phyloP scores from a whole-genome alignment of 2,797 vertebrate species.

The Gypaetus barbatus region DNA sequence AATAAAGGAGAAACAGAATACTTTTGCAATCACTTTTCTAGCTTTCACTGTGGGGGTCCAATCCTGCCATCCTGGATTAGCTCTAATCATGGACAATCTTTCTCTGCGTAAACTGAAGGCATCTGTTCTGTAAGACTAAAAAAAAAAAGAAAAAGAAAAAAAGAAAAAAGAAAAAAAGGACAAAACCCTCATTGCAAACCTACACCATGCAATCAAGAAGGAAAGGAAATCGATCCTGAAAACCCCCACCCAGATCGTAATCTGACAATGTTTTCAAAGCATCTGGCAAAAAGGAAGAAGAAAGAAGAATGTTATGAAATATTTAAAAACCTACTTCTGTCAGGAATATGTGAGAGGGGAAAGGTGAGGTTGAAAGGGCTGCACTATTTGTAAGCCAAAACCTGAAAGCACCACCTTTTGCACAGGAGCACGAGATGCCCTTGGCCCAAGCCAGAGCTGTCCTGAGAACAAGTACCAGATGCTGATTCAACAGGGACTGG shows the following conservation, averaged over 20 bases:
- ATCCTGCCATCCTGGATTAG: conserved; percentile 54
- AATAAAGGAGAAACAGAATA: conserved; percentile 48
- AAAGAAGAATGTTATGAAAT: conserved; percentile 47
- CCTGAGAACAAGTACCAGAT: conserved; percentile 19
- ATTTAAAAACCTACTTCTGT: conserved; percentile 49
- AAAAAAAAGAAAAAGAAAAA: no score
- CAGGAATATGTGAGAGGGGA: background rate
- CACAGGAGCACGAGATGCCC: background rate
- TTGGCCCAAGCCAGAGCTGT: background rate
- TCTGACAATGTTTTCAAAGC: conserved; percentile 56
- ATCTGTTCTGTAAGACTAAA: background rate
- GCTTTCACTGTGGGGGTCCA: conserved; percentile 61
- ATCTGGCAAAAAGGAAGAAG: conserved; percentile 35
- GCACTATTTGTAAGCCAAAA: background rate
- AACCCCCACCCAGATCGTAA: conserved; percentile 18
- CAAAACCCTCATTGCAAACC: conserved; percentile 28
- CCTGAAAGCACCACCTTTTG: conserved; percentile 23
- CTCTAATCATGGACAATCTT: conserved; percentile 50
- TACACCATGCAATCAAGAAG: conserved; percentile 43
- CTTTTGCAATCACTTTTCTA: conserved; percentile 51
- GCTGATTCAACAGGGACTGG: background rate
- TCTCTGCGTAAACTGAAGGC: conserved; percentile 41
- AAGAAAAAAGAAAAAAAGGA: background rate
- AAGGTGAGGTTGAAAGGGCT: conserved; percentile 8
- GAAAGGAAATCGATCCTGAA: conserved; percentile 50